phyloP scores from a whole-genome alignment of 92 coral and sea anemone species.

The Phenganax marumi region DNA sequence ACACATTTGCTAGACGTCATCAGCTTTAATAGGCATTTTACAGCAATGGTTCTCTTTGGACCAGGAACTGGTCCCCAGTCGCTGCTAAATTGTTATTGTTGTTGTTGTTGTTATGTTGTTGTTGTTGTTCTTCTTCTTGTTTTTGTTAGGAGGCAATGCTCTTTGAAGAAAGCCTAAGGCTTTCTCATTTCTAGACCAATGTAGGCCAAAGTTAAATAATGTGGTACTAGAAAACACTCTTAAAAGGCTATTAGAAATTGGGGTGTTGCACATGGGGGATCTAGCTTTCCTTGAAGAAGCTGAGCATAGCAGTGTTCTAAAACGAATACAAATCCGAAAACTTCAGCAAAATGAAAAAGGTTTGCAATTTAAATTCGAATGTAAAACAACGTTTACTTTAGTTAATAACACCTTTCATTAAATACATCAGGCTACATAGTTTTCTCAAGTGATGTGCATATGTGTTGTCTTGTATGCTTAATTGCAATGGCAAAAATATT shows the following conservation, averaged over 20 bases:
- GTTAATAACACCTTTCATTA: no score
- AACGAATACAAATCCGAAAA: slow-evolving; percentile 11
- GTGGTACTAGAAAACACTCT: background rate
- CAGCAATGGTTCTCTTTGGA: slow-evolving; percentile 33
- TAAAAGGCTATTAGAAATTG: slow-evolving; percentile 1
- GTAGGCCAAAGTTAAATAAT: background rate
- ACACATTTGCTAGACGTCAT: slow-evolving; percentile 14
- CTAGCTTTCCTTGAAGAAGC: slow-evolving; percentile 17
- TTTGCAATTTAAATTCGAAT: background rate
- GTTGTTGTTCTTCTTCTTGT: no score
- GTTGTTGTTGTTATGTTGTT: no score
- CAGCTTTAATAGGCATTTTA: slow-evolving; percentile 20
- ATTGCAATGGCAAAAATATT: no score
- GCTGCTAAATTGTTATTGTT: no score
- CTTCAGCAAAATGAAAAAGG: slow-evolving; percentile 2
- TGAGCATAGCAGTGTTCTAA: slow-evolving; percentile 3
- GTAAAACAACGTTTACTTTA: no score
- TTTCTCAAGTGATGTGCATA: no score
- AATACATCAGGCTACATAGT: no score
- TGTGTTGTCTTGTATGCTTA: no score
- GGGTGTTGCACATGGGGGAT: slow-evolving; percentile 5
- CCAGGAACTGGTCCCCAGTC: slow-evolving; percentile 23
- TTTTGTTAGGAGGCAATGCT: no score
- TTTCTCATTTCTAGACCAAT: no score
- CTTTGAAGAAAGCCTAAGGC: no score